Evolutionary conservation across 2,113 vertebrate genomes (phyloP).

Genomic region (Rhinichthys klamathensis): DNA sequence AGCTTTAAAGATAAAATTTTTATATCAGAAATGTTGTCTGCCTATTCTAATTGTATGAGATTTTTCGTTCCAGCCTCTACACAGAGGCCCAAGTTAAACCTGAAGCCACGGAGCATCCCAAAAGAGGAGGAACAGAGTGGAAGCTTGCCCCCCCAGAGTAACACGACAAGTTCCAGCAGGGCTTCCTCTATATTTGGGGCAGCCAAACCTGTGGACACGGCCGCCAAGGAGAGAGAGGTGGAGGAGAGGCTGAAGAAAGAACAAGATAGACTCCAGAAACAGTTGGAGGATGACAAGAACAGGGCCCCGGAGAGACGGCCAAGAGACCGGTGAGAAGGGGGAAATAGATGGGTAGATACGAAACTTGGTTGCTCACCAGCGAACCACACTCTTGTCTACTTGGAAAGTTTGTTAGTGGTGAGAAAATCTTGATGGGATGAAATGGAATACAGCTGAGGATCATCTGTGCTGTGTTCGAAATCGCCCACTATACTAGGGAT

Average conservation of each 20-base stretch:
- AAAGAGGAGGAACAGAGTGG: conserved; percentile 84
- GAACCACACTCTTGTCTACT: neutral
- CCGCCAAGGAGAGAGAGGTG: conserved; percentile 90
- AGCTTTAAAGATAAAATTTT: neutral
- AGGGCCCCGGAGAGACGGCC: conserved; percentile 78
- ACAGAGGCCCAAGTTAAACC: conserved; percentile 91
- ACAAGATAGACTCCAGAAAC: conserved; percentile 89
- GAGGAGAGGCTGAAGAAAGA: conserved; percentile 96
- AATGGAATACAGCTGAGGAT: neutral
- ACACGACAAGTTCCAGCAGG: conserved; percentile 71
- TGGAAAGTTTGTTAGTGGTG: neutral
- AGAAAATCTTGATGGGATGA: neutral
- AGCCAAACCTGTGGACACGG: conserved; percentile 93
- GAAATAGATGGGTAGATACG: neutral
- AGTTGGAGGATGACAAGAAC: conserved; percentile 90
- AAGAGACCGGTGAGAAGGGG: conserved; percentile 62
- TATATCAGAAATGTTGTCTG: neutral
- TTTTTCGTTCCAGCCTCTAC: conserved; percentile 71
- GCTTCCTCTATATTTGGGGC: conserved; percentile 90
- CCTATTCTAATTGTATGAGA: neutral
- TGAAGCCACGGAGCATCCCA: conserved; percentile 91
- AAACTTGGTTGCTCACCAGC: neutral
- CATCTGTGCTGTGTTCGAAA: neutral
- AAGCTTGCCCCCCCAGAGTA: conserved; percentile 70
- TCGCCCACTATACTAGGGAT: no score